Conservation (phyloP, 2,888 invertebrate genomes). For the Epistrophella euchroma region DNA sequence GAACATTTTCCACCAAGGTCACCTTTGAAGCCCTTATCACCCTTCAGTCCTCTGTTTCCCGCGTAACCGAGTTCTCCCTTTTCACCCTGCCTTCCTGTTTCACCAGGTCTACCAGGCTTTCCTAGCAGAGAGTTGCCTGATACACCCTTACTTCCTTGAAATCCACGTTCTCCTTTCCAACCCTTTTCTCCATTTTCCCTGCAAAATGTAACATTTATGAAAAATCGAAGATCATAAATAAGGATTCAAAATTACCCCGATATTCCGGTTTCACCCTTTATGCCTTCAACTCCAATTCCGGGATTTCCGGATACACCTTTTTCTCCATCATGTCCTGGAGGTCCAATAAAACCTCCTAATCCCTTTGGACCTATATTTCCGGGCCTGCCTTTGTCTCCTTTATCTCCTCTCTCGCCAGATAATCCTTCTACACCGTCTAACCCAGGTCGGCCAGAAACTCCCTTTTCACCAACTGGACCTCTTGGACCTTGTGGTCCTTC, state of each 20-base stretch:
- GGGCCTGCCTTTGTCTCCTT: conserved; percentile 87
- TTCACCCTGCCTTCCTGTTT: conserved; percentile 88
- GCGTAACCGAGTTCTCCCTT: conserved; percentile 88
- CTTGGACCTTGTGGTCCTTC: conserved; percentile 89
- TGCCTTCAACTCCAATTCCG: conserved; percentile 87
- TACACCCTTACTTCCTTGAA: conserved; percentile 88
- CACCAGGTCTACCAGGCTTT: conserved; percentile 90
- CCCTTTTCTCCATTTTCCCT: conserved; percentile 88
- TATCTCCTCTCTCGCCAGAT: conserved; percentile 90
- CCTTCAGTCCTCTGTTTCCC: conserved; percentile 86
- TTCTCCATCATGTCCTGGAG: conserved; percentile 87
- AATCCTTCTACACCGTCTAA: conserved; percentile 89
- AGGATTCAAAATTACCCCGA: conserved; percentile 85
- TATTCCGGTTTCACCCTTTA: conserved; percentile 90
- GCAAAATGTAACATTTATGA: not conserved
- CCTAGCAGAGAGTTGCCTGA: conserved; percentile 93
- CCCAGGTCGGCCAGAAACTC: conserved; percentile 89
- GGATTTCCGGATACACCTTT: conserved; percentile 87
- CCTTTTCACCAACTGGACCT: conserved; percentile 88
- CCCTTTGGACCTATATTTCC: conserved; percentile 87
- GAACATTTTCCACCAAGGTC: conserved; percentile 92
- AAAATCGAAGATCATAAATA: too few relatives aligned
- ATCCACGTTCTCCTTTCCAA: conserved; percentile 92
- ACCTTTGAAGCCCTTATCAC: conserved; percentile 89
- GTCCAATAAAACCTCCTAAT: conserved; percentile 85